A percentile compares a stretch with the other conserved stretches of the same genome.
Evolutionary conservation across 2,113 vertebrate species (phyloP).

Genomic region (Etheostoma spectabile): DNA sequence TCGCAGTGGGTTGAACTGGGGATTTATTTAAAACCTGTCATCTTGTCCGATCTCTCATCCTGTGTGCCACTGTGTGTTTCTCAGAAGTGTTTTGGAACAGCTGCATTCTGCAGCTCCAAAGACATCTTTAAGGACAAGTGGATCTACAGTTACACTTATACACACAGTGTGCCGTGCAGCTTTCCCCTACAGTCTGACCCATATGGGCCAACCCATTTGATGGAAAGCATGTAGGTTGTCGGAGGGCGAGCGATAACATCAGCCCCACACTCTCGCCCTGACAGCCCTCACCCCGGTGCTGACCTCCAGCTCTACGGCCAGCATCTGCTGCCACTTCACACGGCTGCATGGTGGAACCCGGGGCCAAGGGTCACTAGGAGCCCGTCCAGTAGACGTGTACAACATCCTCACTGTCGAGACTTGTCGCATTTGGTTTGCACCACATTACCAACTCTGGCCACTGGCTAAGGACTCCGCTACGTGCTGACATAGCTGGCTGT

Average conservation of each 20-base stretch:
- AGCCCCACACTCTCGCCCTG: slow-evolving; percentile 83
- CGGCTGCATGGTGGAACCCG: slow-evolving; percentile 87
- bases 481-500: background rate
- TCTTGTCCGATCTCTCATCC: slow-evolving; percentile 13
- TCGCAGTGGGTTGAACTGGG: slow-evolving; percentile 21
- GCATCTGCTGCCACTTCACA: slow-evolving; percentile 85
- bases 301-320: slow-evolving; percentile 89
- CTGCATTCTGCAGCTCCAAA: background rate
- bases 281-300: slow-evolving; percentile 84
- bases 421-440: slow-evolving; percentile 16
- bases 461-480: background rate
- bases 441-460: slow-evolving; percentile 23
- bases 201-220: slow-evolving; percentile 29
- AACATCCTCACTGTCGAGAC: slow-evolving; percentile 30
- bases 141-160: slow-evolving; percentile 8
- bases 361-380: slow-evolving; percentile 85
- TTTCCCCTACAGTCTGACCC: slow-evolving; percentile 34
- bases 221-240: slow-evolving; percentile 87
- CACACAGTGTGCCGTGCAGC: background rate
- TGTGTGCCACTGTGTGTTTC: background rate
- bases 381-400: slow-evolving; percentile 73
- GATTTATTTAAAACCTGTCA: slow-evolving; percentile 9
- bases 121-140: slow-evolving; percentile 16
- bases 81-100: background rate
- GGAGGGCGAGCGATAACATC: slow-evolving; percentile 88